These are phyloP conservation scores for Alethe castanea DNA, from an alignment of 2,113 vertebrate species.

Conservation along the genomic window DNA sequence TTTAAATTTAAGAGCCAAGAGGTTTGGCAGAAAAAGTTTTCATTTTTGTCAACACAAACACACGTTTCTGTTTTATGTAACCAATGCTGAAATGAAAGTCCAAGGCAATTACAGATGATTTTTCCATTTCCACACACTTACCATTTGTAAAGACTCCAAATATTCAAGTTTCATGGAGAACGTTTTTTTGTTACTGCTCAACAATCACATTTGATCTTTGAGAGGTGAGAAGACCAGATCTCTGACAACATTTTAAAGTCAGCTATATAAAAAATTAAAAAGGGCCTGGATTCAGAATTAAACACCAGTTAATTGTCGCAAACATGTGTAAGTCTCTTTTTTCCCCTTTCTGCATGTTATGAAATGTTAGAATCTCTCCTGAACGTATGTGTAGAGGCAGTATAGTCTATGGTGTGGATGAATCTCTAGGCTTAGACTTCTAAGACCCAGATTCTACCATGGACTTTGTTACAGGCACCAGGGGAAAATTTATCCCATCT, in stretches of 20 bases:
- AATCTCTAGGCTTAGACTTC: neutral
- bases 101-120: neutral
- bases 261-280: conserved; percentile 29
- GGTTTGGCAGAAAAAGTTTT: conserved; percentile 17
- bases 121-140: conserved; percentile 43
- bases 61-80: conserved; percentile 37
- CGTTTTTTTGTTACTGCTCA: neutral
- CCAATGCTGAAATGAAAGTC: conserved; percentile 11
- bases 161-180: neutral
- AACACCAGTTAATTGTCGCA: neutral
- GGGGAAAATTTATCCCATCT: neutral
- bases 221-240: neutral
- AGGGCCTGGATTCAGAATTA: neutral
- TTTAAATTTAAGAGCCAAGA: conserved; percentile 29
- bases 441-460: neutral
- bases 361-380: neutral
- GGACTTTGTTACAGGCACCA: neutral
- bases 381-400: neutral
- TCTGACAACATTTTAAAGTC: conserved; percentile 22
- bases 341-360: neutral
- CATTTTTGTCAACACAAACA: conserved; percentile 25
- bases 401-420: neutral
- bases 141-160: conserved; percentile 9
- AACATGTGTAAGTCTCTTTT: conserved; percentile 20
- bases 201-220: neutral